Evolutionary conservation across 2,113 vertebrate genomes (phyloP), one percentile per base, ranked within the genome.

Genomic region (Apteryx mantelli): DNA sequence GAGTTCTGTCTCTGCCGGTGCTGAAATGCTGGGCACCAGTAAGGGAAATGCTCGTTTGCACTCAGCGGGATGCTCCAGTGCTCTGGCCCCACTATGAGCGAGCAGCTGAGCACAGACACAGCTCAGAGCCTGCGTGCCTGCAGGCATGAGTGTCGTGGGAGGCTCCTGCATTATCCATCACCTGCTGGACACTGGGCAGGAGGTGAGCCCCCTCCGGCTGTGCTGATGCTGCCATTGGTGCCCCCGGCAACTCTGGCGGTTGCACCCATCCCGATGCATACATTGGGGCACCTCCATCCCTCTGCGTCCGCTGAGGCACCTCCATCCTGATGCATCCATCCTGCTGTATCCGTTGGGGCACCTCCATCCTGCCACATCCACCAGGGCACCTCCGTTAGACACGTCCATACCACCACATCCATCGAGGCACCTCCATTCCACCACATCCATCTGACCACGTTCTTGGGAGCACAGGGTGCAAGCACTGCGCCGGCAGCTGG

Each of bases 11-110:
- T 56, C 38, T n/a, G 34, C 36, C 0, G 2, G 42, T 3, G 0
- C n/a, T 1, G 2, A 42, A 19, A 9, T 22, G 38, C 32, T 3
- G 1, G 40, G n/a, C 28, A 30, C 50, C 65, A 65, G 0, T 20
- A 66, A 30, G 40, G n/a, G 58, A 63, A 79, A 28, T 58, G 58
- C 24, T 58, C n/a, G 19, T 42, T 63, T 30, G 21, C 42, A 18
- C 48, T 24, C 3, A 6, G 24, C 3, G 30, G 50, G n/a, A 73
- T 21, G 74, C n/a, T 36, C 58, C 65, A 50, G n/a, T 1, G 28
- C 68, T 18, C 48, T 20, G 28, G 38, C 17, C 30, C 42, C 25
- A 8, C 26, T 28, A 28, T 1, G 1, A 64, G 48, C 1, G n/a
- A 17, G 65, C 17, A 21, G 55, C 46, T 58, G 74, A 52, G 82